A percentile compares a stretch with the other conserved stretches of the same genome.
These are phyloP conservation scores for Hypselothyrea guttata DNA, from an alignment of 2,888 invertebrate species.

Conservation along the genomic window DNA sequence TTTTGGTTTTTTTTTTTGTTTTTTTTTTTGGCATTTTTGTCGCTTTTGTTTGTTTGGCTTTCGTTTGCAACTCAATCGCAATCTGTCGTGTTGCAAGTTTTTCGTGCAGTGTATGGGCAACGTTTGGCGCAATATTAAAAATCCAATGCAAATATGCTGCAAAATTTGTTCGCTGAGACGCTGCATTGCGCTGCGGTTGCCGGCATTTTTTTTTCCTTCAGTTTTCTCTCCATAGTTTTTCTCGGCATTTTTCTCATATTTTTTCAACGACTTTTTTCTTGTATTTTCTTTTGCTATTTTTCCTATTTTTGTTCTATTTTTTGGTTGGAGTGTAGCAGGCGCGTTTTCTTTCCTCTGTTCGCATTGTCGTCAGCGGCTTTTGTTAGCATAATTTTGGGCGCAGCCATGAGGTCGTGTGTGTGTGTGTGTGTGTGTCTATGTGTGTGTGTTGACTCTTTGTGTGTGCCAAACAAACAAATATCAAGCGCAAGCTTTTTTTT, in stretches of 20 bases:
- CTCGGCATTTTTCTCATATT: too few species aligned
- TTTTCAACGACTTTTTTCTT: too few species aligned
- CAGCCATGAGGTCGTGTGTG: constrained; percentile 21
- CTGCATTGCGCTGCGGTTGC: constrained; percentile 38
- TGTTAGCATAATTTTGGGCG: constrained; percentile 70
- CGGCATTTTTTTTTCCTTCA: constrained; percentile 23
- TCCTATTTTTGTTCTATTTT: constrained; percentile 11
- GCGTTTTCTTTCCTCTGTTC: constrained; percentile 18
- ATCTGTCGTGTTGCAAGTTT: background rate
- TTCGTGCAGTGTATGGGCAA: constrained; percentile 10
- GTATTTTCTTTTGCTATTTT: too few species aligned
- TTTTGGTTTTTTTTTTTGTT: too few species aligned
- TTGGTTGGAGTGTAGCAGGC: constrained; percentile 4
- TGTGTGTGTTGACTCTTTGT: constrained; percentile 16
- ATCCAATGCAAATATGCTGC: constrained; percentile 74
- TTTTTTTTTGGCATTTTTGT: too few species aligned
- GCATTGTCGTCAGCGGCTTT: constrained; percentile 55
- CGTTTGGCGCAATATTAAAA: constrained; percentile 72
- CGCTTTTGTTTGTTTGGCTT: constrained; percentile 47
- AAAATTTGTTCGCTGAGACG: constrained; percentile 58
- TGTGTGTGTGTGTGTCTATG: constrained; percentile 2
- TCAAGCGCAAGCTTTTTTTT: constrained; percentile 11
- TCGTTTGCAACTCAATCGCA: background rate
- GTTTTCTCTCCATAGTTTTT: too few species aligned
- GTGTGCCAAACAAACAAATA: constrained; percentile 47